phyloP scores from a whole-genome alignment of 2,113 vertebrate genomes.

The Serinus canaria region DNA sequence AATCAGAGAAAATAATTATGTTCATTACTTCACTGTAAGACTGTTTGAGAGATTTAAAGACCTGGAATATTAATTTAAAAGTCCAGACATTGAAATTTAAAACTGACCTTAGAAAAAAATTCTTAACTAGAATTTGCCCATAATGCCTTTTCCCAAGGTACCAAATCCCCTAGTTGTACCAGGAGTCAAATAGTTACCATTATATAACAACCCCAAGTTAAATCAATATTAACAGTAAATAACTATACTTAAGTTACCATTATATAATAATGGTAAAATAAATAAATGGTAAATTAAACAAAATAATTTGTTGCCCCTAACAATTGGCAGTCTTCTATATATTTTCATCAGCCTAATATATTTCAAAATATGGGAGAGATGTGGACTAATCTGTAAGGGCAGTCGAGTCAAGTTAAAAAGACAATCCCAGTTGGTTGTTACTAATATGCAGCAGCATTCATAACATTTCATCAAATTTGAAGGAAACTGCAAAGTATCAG shows the following conservation, averaged over 20 bases:
- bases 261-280: not conserved
- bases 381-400: not conserved
- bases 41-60: not conserved
- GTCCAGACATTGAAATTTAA: not conserved
- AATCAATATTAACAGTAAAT: not conserved
- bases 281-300: not conserved
- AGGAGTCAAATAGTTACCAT: not conserved
- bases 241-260: not conserved
- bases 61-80: not conserved
- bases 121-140: not conserved
- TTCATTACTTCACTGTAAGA: not conserved
- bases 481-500: not conserved
- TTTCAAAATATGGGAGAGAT: not conserved
- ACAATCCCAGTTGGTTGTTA: not conserved
- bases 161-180: not conserved
- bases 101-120: not conserved
- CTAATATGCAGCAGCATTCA: not conserved
- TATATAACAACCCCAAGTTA: not conserved
- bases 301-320: not conserved
- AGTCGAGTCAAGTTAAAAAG: not conserved
- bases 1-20: not conserved
- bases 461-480: not conserved
- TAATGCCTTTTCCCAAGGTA: not conserved
- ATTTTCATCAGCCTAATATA: not conserved
- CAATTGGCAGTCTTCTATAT: not conserved